These are phyloP conservation scores for Hippocampus zosterae DNA, from an alignment of 2,113 vertebrate genomes.

Conservation along the genomic window DNA sequence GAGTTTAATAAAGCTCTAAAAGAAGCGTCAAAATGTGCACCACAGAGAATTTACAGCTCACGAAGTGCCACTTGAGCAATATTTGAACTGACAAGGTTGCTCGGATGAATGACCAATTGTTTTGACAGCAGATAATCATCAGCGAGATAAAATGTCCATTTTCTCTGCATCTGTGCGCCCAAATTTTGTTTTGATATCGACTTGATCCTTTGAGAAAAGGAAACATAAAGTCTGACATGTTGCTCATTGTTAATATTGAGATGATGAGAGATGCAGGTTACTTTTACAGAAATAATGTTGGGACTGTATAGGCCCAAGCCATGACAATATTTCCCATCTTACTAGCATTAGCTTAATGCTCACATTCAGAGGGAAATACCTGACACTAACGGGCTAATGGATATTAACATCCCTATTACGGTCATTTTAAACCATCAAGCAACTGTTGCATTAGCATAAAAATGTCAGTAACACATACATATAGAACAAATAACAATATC, in stretches of 20 bases:
- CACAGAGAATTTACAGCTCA: not conserved
- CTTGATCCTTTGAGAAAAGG: not conserved
- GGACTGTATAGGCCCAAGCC: not conserved
- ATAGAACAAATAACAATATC: too few relatives aligned
- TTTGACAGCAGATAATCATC: not conserved
- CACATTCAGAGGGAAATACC: too few relatives aligned
- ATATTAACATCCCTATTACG: too few relatives aligned
- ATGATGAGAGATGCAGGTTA: not conserved
- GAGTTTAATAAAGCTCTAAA: not conserved
- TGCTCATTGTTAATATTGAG: not conserved
- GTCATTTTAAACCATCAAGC: too few relatives aligned
- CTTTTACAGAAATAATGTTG: not conserved
- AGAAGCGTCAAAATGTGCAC: not conserved
- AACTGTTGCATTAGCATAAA: too few relatives aligned
- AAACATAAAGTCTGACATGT: not conserved
- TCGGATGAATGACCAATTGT: not conserved
- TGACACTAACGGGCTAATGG: too few relatives aligned
- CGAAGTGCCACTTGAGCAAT: not conserved
- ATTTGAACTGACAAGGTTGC: not conserved
- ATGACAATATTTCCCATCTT: not conserved
- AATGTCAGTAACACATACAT: too few relatives aligned
- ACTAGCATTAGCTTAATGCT: not conserved
- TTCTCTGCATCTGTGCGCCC: not conserved
- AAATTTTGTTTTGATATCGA: not conserved
- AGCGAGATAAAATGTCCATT: not conserved